A percentile compares a stretch with the other conserved stretches of the same genome.
Conservation (phyloP, 2,113 vertebrate genomes). For the Probosciger aterrimus region DNA sequence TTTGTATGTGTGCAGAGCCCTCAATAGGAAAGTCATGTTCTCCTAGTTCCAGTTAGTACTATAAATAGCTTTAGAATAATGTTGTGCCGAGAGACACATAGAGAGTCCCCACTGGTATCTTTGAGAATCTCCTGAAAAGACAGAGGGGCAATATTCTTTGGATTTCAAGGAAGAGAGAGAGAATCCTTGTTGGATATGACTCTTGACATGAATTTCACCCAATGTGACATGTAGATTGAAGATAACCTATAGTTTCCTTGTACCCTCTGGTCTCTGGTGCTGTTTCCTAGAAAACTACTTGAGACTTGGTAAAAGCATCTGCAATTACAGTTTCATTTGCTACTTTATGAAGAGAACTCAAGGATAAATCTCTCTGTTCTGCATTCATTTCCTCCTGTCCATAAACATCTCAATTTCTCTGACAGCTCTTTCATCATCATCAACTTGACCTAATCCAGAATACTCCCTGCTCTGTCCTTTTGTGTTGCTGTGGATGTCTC, state of each 20-base stretch:
- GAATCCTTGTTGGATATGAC: neutral
- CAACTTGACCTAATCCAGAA: conserved; percentile 5
- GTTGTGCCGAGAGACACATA: neutral
- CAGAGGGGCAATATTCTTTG: neutral
- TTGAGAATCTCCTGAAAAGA: neutral
- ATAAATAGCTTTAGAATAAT: conserved; percentile 35
- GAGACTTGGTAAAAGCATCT: neutral
- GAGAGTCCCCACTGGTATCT: neutral
- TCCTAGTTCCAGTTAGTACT: neutral
- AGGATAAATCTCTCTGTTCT: neutral
- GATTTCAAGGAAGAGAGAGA: neutral
- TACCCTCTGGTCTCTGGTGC: neutral
- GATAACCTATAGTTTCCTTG: neutral
- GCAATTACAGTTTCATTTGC: neutral
- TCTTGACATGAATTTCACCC: neutral
- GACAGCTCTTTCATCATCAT: conserved; percentile 26
- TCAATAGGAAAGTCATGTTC: conserved; percentile 10
- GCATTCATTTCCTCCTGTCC: neutral
- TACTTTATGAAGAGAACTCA: neutral
- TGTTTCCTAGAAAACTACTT: neutral
- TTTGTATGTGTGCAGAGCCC: neutral
- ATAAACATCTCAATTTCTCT: neutral
- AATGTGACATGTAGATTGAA: neutral
- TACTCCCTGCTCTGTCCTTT: neutral
- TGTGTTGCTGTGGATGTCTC: neutral